A percentile compares a stretch with the other conserved stretches of the same genome.
These are phyloP conservation scores for Sabellastarte sp. DNA, from an alignment of 2,888 invertebrate genomes.

Conservation along the genomic window DNA sequence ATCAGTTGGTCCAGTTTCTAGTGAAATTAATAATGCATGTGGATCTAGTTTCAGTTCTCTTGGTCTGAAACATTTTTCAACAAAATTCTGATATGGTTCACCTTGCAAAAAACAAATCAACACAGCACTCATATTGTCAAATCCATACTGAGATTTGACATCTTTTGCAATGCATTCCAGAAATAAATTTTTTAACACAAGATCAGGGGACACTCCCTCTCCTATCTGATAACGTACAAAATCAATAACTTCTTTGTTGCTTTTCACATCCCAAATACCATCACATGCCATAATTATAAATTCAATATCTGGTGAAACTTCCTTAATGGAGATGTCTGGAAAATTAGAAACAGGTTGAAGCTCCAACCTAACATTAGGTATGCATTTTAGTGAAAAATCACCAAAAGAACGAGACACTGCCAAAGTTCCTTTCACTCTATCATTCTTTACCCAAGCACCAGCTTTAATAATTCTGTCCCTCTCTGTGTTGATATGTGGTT, in stretches of 20 bases:
- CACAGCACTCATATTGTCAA: conserved; percentile 98
- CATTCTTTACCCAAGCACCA: conserved; percentile 96
- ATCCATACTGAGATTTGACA: conserved; percentile 94
- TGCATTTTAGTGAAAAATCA: background rate
- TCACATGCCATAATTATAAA: conserved; percentile 96
- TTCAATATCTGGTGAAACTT: conserved; percentile 87
- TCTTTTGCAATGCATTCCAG: conserved; percentile 94
- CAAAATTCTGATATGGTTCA: conserved; percentile 50
- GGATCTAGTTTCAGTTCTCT: background rate
- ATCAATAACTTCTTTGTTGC: conserved; percentile 87
- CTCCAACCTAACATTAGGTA: background rate
- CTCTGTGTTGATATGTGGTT: conserved; percentile 87
- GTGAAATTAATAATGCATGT: background rate
- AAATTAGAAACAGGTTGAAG: background rate
- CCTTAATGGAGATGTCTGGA: conserved; percentile 84
- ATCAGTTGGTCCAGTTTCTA: background rate
- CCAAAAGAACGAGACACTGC: background rate
- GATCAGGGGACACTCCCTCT: conserved; percentile 80
- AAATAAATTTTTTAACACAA: conserved; percentile 91
- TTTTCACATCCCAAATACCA: conserved; percentile 98
- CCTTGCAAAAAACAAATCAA: conserved; percentile 75
- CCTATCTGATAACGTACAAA: conserved; percentile 84
- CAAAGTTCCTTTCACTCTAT: conserved; percentile 83
- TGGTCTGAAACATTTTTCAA: background rate
- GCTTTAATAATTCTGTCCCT: conserved; percentile 84